These are phyloP conservation scores for Sorex maritimensis DNA, from an alignment of 2,797 vertebrate species.

Conservation along the genomic window DNA sequence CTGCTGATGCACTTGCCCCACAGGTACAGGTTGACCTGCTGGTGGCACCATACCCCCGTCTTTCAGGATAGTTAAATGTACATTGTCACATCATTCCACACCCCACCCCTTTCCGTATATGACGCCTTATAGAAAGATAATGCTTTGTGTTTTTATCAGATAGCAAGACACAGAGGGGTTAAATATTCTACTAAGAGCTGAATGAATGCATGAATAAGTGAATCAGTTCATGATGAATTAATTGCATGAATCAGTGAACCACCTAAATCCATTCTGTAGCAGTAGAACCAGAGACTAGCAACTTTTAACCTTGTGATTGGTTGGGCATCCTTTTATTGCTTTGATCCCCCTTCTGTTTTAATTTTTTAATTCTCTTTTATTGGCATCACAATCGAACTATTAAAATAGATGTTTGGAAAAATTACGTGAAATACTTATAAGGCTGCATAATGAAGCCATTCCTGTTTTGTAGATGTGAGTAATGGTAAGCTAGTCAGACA, in stretches of 20 bases:
- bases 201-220: slow-evolving; percentile 51
- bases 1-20: no score
- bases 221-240: no score
- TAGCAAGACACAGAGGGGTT: slow-evolving; percentile 32
- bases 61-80: not conserved
- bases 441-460: not conserved
- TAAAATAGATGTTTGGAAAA: not conserved
- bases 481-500: not conserved
- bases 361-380: not conserved
- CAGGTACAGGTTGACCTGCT: no score
- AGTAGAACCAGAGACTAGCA: slow-evolving; percentile 52
- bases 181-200: not conserved
- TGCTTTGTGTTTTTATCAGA: slow-evolving; percentile 19
- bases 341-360: not conserved
- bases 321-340: not conserved
- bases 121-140: not conserved
- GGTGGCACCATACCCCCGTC: no score
- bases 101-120: not conserved
- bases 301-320: slow-evolving; percentile 34
- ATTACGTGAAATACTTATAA: not conserved
- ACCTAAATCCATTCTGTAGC: slow-evolving; percentile 48
- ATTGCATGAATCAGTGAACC: not conserved
- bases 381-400: slow-evolving; percentile 54
- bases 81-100: not conserved
- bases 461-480: not conserved